Evolutionary conservation across 2,888 invertebrate species (phyloP), one percentile per base, ranked within the genome.

Genomic region (Theodoxus fluviatilis): DNA sequence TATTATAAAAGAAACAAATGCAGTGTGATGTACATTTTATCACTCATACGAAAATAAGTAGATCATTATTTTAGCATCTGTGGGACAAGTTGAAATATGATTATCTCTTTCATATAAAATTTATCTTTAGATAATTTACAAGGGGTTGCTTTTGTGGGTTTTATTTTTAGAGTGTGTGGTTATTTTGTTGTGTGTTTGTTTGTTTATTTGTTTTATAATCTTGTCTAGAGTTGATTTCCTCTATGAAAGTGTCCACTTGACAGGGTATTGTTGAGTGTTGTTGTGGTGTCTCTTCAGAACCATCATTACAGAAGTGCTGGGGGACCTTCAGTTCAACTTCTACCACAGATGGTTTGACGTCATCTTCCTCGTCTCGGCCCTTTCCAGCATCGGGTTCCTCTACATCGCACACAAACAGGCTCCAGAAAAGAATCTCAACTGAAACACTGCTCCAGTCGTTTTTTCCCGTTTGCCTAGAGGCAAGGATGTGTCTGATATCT

Each of bases 301-400:
- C 63, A 99, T 99, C 66, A 93, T 94, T 74, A 93, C 94, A 0
- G 91, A 93, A 89, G 98, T 99, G 0, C 88, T 99, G 25, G 99
- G 98, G 0, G 98, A 98, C 85, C 89, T 99, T 73, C 98, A 99
- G 87, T 99, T 99, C 83, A 97, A 95, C 86, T 99, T 99, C 90
- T 99, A 99, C 86, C 99, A 99, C 87, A 91, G 99, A 73, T 99
- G 99, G 99, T 99, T 99, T 87, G 99, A 99, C 88, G 98, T 99
- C 3, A 99, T 99, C 85, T 99, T 99, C 87, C 90, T 99, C 72
- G 94, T 99, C 33, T 96, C 96, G 84, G 98, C 99, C 0, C 87
- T 99, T 49, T 94, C 96, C 22, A 97, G 96, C 75, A 98, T 99
- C 80, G 92, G 94, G 75, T 96, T 98, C 75, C 89, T 99, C 69